These are phyloP conservation scores for Caenorhabditis becei DNA, from an alignment of 2,888 invertebrate species.

Conservation along the genomic window DNA sequence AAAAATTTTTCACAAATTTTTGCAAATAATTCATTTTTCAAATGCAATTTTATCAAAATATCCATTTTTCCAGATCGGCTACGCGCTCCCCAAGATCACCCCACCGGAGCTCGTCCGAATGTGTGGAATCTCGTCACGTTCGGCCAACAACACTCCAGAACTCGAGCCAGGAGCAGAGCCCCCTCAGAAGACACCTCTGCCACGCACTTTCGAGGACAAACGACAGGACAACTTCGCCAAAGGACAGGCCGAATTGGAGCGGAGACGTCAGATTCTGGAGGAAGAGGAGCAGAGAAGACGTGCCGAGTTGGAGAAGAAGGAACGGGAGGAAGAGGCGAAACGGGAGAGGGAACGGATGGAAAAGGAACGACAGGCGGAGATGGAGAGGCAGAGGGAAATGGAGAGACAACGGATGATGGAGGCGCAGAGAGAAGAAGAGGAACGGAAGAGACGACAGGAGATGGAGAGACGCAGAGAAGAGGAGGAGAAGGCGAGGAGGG, in stretches of 20 bases:
- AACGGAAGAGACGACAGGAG: slow-evolving; percentile 85
- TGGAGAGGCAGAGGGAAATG: slow-evolving; percentile 71
- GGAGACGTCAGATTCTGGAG: slow-evolving; percentile 90
- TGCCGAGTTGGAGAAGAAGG: slow-evolving; percentile 84
- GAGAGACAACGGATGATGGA: slow-evolving; percentile 51
- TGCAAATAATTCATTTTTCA: too few relatives aligned
- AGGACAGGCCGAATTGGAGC: slow-evolving; percentile 96
- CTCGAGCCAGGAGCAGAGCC: slow-evolving; percentile 70
- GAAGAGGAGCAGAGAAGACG: slow-evolving; percentile 85
- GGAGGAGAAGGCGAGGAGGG: slow-evolving; percentile 93
- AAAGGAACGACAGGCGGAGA: slow-evolving; percentile 74
- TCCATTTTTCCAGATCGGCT: slow-evolving; percentile 90
- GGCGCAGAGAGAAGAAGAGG: slow-evolving; percentile 86
- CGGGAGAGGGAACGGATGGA: slow-evolving; percentile 87
- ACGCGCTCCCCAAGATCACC: slow-evolving; percentile 90
- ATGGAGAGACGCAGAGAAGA: slow-evolving; percentile 88
- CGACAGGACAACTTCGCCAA: slow-evolving; percentile 97
- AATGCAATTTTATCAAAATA: too few relatives aligned
- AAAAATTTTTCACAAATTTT: too few relatives aligned
- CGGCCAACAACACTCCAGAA: slow-evolving; percentile 68
- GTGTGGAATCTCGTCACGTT: slow-evolving; percentile 67
- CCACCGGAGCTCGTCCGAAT: slow-evolving; percentile 85
- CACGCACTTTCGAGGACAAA: slow-evolving; percentile 89
- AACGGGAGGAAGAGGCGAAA: slow-evolving; percentile 93
- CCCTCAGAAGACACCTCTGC: slow-evolving; percentile 76